Percentiles rank a stretch among this genome's conserved stretches.
These are phyloP conservation scores for Metaphire vulgaris DNA, from an alignment of 1,140 invertebrate species.

Conservation along the genomic window DNA sequence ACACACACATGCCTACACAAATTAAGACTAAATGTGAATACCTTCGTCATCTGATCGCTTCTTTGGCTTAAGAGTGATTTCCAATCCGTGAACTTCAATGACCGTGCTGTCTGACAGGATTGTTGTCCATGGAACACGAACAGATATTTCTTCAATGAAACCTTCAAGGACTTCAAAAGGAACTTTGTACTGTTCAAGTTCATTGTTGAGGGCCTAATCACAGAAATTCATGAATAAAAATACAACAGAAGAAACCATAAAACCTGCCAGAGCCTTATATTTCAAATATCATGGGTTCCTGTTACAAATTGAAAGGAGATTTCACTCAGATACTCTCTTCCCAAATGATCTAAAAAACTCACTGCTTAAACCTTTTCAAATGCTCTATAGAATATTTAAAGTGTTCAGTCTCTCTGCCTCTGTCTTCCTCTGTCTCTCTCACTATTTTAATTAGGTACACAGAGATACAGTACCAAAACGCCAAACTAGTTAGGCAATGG, in stretches of 20 bases:
- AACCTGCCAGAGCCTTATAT: not conserved
- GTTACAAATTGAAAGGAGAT: not conserved
- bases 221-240: not conserved
- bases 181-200: not conserved
- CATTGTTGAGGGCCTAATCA: not conserved
- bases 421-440: too few species aligned
- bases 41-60: not conserved
- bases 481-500: too few species aligned
- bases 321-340: not conserved
- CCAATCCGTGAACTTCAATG: not conserved
- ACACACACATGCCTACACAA: too few species aligned
- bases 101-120: not conserved
- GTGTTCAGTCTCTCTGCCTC: too few species aligned
- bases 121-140: not conserved
- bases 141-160: not conserved
- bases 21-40: too few species aligned
- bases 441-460: too few species aligned
- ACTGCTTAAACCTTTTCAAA: too few species aligned
- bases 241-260: not conserved
- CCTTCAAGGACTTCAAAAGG: not conserved
- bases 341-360: not conserved
- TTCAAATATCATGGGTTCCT: not conserved
- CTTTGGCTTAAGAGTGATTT: not conserved
- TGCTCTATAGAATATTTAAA: too few species aligned
- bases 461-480: too few species aligned